Base-by-base conservation (phyloP, 1,140 invertebrate species). In the Acromyrmex charruanus region DNA sequence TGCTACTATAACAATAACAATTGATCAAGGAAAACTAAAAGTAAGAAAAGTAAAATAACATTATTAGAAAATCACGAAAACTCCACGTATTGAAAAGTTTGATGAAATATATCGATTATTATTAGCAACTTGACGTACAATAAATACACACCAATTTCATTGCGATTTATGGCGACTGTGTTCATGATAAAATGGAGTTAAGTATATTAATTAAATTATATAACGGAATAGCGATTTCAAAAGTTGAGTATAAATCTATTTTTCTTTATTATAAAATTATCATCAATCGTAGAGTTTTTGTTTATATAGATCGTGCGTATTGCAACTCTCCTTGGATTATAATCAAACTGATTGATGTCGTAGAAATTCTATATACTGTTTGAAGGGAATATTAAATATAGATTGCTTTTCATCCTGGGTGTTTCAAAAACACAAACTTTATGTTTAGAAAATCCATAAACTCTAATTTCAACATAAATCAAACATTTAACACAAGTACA, bases 321-420 rank as follows among this genome's bases (percentile, higher is more conserved):
- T 55, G 14, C 21, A 68, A n/a, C 0, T 3, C 3, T 39, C 2
- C 14, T 77, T 16, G 49, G n/a, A 80, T 39, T 10, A 55, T 4
- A 69, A 69, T 68, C 31, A 35, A 35, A 35, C 6, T 35, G 21
- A 49, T 28, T 21, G 4, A n/a, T 4, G 0, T 25, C 25, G 25
- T 80, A 35, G 12, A 80, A 80, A 35, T 9, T 79, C 53, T 53
- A 55, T 3, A 18, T n/a, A 55, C 14, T 18, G 14, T 55, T 31
- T 68, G 14, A 10, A 39, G 5, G 7, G 16, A 31, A 58, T 69
- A 69, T 81, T 69, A 55, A 81, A 81, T 16, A 28, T 69, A 2
- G 10, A 2, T 25, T 55, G 14, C 4, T 51, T 16, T 14, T 55
- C 7, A 21, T 55, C 3, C 4, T n/a, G 71, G 16, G 0, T 77